Percentiles rank a stretch among this genome's conserved stretches.
These are phyloP conservation scores for Pterocles gutturalis DNA, from an alignment of 2,113 vertebrate genomes.

Conservation along the genomic window DNA sequence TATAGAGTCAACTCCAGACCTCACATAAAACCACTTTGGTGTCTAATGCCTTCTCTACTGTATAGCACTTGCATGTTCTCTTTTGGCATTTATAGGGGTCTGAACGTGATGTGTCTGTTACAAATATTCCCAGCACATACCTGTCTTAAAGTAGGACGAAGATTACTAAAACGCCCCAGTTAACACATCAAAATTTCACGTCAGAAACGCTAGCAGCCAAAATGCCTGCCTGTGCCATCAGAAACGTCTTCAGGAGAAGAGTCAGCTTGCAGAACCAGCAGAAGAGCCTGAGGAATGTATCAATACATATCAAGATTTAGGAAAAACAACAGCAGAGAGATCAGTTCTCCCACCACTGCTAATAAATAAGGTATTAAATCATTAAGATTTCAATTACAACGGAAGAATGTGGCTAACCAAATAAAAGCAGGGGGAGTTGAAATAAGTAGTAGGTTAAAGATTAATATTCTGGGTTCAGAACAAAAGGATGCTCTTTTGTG, in stretches of 20 bases:
- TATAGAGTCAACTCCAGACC: not conserved
- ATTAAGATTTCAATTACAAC: constrained; percentile 77
- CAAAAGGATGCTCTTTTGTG: constrained; percentile 87
- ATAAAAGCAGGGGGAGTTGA: constrained; percentile 54
- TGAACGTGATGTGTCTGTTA: not conserved
- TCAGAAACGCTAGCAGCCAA: not conserved
- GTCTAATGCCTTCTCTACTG: not conserved
- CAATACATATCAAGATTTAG: constrained; percentile 34
- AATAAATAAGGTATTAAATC: constrained; percentile 73
- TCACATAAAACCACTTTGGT: constrained; percentile 3
- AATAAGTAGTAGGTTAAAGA: constrained; percentile 83
- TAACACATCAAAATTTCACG: not conserved
- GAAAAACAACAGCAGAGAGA: constrained; percentile 44
- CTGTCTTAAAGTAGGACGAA: not conserved
- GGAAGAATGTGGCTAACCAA: constrained; percentile 64
- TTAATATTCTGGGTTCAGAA: constrained; percentile 82
- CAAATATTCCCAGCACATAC: not conserved
- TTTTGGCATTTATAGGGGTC: not conserved
- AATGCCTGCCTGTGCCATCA: not conserved
- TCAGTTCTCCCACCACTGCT: not conserved
- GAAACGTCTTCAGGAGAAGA: not conserved
- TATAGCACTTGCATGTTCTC: not conserved
- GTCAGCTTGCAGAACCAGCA: not conserved
- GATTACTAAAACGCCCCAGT: not conserved
- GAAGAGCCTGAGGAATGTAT: constrained; percentile 21